These are phyloP conservation scores for Callorhinus ursinus DNA, from an alignment of 2,113 vertebrate genomes.

Conservation along the genomic window DNA sequence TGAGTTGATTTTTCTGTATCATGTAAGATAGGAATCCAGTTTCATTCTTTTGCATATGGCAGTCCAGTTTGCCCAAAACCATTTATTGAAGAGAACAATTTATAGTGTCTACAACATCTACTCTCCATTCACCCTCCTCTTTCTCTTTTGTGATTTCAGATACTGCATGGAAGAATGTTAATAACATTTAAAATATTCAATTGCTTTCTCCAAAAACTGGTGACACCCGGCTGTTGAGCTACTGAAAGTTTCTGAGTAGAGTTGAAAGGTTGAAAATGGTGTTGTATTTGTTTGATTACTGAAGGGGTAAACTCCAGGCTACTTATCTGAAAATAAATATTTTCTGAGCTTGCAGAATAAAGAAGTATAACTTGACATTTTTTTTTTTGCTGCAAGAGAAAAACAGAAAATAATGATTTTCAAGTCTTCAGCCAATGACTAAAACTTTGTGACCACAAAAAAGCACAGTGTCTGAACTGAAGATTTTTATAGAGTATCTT, in stretches of 20 bases:
- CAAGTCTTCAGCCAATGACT: not conserved
- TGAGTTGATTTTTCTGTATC: not conserved
- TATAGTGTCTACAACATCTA: not conserved
- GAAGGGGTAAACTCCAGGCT: not conserved
- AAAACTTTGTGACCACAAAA: not conserved
- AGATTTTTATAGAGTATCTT: slow-evolving; percentile 22
- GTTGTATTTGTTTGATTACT: slow-evolving; percentile 36
- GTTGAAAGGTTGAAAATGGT: not conserved
- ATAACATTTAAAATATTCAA: slow-evolving; percentile 39
- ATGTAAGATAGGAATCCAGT: not conserved
- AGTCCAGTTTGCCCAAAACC: not conserved
- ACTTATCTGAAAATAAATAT: slow-evolving; percentile 32
- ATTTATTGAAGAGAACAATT: not conserved
- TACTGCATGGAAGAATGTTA: not conserved
- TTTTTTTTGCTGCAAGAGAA: not conserved
- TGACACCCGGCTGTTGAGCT: not conserved
- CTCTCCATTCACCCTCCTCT: not conserved
- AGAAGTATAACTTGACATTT: slow-evolving; percentile 43
- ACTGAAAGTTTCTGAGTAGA: not conserved
- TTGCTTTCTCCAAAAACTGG: not conserved
- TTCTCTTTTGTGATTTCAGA: not conserved
- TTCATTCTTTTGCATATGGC: not conserved
- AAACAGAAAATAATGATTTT: slow-evolving; percentile 47
- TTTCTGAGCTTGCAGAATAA: not conserved
- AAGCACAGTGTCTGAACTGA: not conserved